Evolutionary conservation across 2,113 vertebrate species (phyloP).

Genomic region (Nyctibius bracteatus): DNA sequence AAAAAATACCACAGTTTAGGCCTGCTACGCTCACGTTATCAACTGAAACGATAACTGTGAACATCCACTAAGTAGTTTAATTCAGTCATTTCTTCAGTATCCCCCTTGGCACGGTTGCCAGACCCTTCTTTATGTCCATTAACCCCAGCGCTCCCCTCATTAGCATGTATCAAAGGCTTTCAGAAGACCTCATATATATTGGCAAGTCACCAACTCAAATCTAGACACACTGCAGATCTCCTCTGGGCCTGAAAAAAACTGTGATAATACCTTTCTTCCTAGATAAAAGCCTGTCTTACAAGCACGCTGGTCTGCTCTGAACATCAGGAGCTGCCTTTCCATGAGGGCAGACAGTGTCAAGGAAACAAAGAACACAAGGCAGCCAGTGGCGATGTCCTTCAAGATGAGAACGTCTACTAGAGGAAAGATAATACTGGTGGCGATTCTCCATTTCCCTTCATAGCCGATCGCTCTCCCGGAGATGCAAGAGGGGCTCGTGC

Average conservation of each 20-base stretch:
- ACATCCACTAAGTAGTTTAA: background rate
- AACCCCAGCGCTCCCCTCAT: fast-evolving
- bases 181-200: background rate
- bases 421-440: background rate
- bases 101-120: background rate
- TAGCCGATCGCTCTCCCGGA: fast-evolving
- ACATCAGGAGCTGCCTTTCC: background rate
- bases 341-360: background rate
- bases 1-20: background rate
- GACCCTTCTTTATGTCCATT: background rate
- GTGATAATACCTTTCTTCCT: background rate
- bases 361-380: background rate
- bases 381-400: fast-evolving
- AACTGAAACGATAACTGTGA: background rate
- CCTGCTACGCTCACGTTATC: background rate
- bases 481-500: background rate
- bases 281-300: background rate
- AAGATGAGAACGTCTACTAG: background rate
- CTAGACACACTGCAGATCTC: background rate
- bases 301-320: background rate
- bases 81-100: background rate
- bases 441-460: background rate
- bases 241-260: background rate
- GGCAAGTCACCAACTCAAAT: background rate
- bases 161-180: background rate